Conservation (phyloP, 2,888 invertebrate species). For the Calameuta idolon region DNA sequence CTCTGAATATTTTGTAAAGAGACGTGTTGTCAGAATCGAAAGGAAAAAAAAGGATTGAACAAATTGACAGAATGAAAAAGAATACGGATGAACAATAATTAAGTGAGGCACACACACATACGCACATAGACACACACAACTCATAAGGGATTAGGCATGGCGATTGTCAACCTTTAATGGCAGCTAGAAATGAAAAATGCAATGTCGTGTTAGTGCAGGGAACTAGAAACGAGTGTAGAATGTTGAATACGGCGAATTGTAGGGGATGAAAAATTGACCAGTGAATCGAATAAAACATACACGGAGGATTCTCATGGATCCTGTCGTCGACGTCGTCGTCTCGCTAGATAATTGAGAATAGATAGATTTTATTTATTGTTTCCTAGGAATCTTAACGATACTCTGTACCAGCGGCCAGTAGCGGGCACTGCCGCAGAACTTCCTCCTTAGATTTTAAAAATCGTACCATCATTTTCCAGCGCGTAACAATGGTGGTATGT, state of each 20-base stretch:
- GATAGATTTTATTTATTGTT: slow-evolving; percentile 67
- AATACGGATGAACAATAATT: not conserved
- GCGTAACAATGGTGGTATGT: slow-evolving; percentile 14
- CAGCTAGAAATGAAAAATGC: slow-evolving; percentile 19
- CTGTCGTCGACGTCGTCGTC: slow-evolving; percentile 13
- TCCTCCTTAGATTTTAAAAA: slow-evolving; percentile 44
- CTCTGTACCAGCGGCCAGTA: slow-evolving; percentile 57
- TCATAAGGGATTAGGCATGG: not conserved
- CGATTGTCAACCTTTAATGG: slow-evolving; percentile 7
- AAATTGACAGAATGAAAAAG: not conserved
- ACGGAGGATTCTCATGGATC: not conserved
- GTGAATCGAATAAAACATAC: slow-evolving; percentile 42
- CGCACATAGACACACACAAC: not conserved
- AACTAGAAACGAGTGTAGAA: slow-evolving; percentile 21
- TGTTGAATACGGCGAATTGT: slow-evolving; percentile 7
- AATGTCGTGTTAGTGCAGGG: slow-evolving; percentile 23
- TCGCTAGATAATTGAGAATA: slow-evolving; percentile 50
- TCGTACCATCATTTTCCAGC: slow-evolving; percentile 33
- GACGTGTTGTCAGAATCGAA: not conserved
- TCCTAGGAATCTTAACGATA: slow-evolving; percentile 51
- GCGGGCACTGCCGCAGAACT: slow-evolving; percentile 59
- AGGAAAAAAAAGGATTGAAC: not conserved
- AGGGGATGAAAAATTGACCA: slow-evolving; percentile 41
- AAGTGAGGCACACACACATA: not conserved
- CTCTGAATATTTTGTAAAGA: slow-evolving; percentile 18